Evolutionary conservation across 2,888 invertebrate species (phyloP).

Genomic region (Xestia rhomboidea): DNA sequence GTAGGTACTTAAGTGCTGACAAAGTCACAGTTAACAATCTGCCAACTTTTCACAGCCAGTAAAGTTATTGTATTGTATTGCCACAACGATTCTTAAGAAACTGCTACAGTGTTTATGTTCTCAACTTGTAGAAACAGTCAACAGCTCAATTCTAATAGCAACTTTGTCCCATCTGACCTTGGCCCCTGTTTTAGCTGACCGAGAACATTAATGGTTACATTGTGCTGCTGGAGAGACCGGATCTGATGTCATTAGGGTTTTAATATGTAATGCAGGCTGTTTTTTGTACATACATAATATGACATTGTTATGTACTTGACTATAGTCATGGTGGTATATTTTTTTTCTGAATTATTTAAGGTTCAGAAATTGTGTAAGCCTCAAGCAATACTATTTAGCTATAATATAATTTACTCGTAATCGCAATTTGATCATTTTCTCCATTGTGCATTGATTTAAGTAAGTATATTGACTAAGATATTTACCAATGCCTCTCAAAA

Average conservation of each 20-base stretch:
- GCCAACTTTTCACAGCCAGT: not conserved
- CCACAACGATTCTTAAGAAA: not conserved
- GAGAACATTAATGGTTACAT: conserved; percentile 41
- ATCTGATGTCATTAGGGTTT: conserved; percentile 48
- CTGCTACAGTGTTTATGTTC: not conserved
- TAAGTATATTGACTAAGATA: not conserved
- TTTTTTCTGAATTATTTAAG: not conserved
- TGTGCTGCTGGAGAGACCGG: conserved; percentile 47
- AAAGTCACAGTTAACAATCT: not conserved
- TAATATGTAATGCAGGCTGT: conserved; percentile 29
- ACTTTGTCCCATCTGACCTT: conserved; percentile 42
- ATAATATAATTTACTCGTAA: not conserved
- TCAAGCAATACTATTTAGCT: not conserved
- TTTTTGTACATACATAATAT: not conserved
- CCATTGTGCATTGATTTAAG: not conserved
- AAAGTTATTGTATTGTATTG: conserved; percentile 1
- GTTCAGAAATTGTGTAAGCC: not conserved
- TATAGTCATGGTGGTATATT: not conserved
- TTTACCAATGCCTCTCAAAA: not conserved
- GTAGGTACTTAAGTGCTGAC: not conserved
- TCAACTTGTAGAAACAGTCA: not conserved
- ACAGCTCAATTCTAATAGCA: conserved; percentile 1
- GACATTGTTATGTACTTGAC: conserved; percentile 24
- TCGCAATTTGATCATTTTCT: not conserved
- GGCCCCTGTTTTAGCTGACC: conserved; percentile 16